Conservation (phyloP, 2,888 invertebrate genomes). For the Phortica okadai region DNA sequence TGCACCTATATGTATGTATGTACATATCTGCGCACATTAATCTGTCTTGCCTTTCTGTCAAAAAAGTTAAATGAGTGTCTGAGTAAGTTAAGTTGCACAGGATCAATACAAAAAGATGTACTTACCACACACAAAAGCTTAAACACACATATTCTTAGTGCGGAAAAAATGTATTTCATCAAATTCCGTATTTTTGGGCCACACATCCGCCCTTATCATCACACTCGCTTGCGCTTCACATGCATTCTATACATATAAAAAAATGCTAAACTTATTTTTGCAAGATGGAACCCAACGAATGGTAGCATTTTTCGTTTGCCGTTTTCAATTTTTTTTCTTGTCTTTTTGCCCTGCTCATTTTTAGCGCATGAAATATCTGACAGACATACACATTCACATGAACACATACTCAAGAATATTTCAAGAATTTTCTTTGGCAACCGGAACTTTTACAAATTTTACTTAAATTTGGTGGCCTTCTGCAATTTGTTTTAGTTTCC, state of each 20-base stretch:
- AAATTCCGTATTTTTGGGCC: background rate
- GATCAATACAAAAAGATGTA: background rate
- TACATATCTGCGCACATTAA: background rate
- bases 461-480: background rate
- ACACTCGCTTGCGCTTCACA: background rate
- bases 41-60: conserved; percentile 10
- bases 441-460: background rate
- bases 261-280: background rate
- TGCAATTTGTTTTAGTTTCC: background rate
- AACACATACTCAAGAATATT: background rate
- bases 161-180: background rate
- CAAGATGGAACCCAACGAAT: background rate
- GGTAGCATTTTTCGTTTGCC: background rate
- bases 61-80: background rate
- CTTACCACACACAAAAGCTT: background rate
- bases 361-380: background rate
- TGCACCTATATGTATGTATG: background rate
- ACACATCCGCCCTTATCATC: background rate
- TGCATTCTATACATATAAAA: background rate
- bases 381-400: background rate
- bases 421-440: background rate
- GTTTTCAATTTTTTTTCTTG: background rate
- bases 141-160: background rate
- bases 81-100: background rate
- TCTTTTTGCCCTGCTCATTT: background rate